phyloP scores from a whole-genome alignment of 2,888 invertebrate species.

The Nomada flava region DNA sequence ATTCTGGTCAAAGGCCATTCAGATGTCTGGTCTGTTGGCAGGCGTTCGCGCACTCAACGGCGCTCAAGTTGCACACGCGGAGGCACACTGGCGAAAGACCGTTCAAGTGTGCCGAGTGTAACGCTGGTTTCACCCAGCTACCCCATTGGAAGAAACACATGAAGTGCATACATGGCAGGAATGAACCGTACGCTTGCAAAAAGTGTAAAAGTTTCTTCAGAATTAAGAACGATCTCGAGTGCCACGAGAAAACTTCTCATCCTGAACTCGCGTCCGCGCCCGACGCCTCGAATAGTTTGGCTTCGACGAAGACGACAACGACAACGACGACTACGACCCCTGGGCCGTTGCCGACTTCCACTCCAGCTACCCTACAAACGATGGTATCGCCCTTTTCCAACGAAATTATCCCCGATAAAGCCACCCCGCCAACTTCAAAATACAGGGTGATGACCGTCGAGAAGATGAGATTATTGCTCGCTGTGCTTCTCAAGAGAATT shows the following conservation, averaged over 20 bases:
- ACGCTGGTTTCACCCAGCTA: slow-evolving; percentile 91
- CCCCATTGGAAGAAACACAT: slow-evolving; percentile 96
- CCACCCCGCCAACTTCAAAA: slow-evolving; percentile 79
- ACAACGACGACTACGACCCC: not conserved
- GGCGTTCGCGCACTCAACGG: slow-evolving; percentile 93
- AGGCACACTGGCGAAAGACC: slow-evolving; percentile 95
- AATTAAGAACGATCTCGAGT: slow-evolving; percentile 90
- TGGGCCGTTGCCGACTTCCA: not conserved
- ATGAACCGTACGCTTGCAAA: slow-evolving; percentile 91
- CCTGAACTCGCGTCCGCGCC: slow-evolving; percentile 40
- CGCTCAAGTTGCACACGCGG: slow-evolving; percentile 92
- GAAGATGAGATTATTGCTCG: slow-evolving; percentile 91
- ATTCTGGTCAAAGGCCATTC: slow-evolving; percentile 93
- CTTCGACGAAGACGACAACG: not conserved
- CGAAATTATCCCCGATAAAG: slow-evolving; percentile 51
- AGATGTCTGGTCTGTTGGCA: slow-evolving; percentile 92
- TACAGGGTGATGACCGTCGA: slow-evolving; percentile 88
- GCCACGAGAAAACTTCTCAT: slow-evolving; percentile 85
- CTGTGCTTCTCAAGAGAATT: slow-evolving; percentile 92
- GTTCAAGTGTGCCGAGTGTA: slow-evolving; percentile 88
- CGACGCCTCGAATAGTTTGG: not conserved
- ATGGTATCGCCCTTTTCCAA: slow-evolving; percentile 44
- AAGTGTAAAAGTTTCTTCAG: slow-evolving; percentile 91
- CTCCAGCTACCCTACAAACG: not conserved
- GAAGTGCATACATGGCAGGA: slow-evolving; percentile 92